These are phyloP conservation scores for Oceanites oceanicus DNA, from an alignment of 2,113 vertebrate genomes.

Conservation along the genomic window DNA sequence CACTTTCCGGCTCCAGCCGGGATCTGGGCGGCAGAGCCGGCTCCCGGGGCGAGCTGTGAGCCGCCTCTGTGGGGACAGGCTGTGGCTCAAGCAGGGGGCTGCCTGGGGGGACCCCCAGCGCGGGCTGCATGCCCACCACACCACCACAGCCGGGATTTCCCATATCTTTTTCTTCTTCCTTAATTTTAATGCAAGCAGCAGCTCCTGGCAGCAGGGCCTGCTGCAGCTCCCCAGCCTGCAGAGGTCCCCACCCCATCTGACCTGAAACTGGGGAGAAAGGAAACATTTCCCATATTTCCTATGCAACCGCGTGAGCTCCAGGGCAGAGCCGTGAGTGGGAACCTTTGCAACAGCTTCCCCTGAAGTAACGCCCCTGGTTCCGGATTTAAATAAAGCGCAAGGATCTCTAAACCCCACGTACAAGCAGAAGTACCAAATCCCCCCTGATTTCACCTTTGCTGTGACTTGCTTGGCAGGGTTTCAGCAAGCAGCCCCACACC, in stretches of 20 bases:
- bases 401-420: not conserved
- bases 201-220: not conserved
- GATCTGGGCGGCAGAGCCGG: not conserved
- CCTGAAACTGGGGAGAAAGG: not conserved
- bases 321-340: not conserved
- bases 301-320: not conserved
- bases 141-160: fast-evolving
- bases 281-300: not conserved
- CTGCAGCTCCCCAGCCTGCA: not conserved
- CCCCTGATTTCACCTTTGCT: not conserved
- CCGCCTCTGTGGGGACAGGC: not conserved
- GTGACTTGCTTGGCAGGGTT: fast-evolving
- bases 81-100: fast-evolving
- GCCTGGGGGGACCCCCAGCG: not conserved
- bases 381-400: not conserved
- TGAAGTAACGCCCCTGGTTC: fast-evolving
- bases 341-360: not conserved
- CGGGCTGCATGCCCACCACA: not conserved
- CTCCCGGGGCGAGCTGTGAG: not conserved
- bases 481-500: not conserved
- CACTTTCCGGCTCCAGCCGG: not conserved
- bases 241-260: not conserved
- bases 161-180: not conserved
- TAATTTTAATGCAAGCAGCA: not conserved
- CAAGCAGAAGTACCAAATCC: not conserved